These are phyloP conservation scores for Acrocyrtus sp. DNA, from an alignment of 2,888 invertebrate species.

Conservation along the genomic window DNA sequence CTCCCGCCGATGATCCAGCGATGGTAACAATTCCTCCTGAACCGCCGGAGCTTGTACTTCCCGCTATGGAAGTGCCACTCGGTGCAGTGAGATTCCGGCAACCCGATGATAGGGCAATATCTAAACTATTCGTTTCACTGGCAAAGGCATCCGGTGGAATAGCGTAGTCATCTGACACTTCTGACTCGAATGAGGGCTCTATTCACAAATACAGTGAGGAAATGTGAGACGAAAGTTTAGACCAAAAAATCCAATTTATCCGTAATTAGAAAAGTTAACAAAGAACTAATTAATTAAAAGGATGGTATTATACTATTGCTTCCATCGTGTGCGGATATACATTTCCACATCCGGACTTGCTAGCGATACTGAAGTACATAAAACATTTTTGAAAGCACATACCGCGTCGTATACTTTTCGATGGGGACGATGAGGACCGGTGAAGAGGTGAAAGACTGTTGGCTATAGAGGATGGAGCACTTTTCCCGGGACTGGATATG, in stretches of 20 bases:
- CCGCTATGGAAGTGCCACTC: slow-evolving; percentile 22
- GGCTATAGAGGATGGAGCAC: slow-evolving; percentile 64
- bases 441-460: slow-evolving; percentile 64
- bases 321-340: too few relatives aligned
- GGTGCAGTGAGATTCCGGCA: slow-evolving; percentile 56
- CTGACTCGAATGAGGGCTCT: slow-evolving; percentile 83
- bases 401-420: slow-evolving; percentile 64
- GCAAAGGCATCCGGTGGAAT: slow-evolving; percentile 94
- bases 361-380: too few relatives aligned
- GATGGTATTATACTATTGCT: too few relatives aligned
- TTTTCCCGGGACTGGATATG: slow-evolving; percentile 69
- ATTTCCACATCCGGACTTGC: too few relatives aligned
- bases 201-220: slow-evolving; percentile 48
- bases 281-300: too few relatives aligned
- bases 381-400: too few relatives aligned
- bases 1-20: slow-evolving; percentile 35
- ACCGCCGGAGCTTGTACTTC: slow-evolving; percentile 41
- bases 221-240: slow-evolving; percentile 4
- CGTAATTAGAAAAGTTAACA: slow-evolving; percentile 11
- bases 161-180: slow-evolving; percentile 96
- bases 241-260: slow-evolving; percentile 2
- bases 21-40: slow-evolving; percentile 25
- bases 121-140: slow-evolving; percentile 77
- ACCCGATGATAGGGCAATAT: slow-evolving; percentile 63
- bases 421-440: slow-evolving; percentile 63